phyloP scores from a whole-genome alignment of 2,888 invertebrate genomes.

The Isoperla grammatica region DNA sequence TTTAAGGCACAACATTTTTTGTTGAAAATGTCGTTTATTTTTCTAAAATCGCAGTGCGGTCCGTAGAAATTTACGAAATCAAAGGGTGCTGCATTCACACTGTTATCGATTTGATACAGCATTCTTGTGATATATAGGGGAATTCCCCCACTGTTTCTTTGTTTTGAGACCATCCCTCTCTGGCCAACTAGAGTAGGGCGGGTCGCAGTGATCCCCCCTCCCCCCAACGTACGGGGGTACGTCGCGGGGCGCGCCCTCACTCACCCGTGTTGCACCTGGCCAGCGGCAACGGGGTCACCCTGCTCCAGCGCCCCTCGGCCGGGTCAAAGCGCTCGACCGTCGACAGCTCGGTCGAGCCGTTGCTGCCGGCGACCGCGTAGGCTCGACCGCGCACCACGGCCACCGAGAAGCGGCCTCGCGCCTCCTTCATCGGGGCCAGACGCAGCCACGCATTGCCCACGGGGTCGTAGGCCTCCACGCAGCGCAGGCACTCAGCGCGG shows the following conservation, averaged over 20 bases:
- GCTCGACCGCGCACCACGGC: conserved; percentile 61
- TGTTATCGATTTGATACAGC: too few relatives aligned
- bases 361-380: conserved; percentile 78
- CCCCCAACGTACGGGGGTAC: not conserved
- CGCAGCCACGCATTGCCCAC: conserved; percentile 61
- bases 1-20: too few relatives aligned
- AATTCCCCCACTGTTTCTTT: too few relatives aligned
- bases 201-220: not conserved
- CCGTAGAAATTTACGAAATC: too few relatives aligned
- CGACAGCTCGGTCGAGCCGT: conserved; percentile 74
- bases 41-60: too few relatives aligned
- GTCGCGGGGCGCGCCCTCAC: conserved; percentile 26
- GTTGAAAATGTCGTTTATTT: too few relatives aligned
- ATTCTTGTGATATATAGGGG: too few relatives aligned
- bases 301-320: conserved; percentile 48
- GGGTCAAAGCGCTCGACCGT: conserved; percentile 60
- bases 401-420: conserved; percentile 73
- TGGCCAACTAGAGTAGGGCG: too few relatives aligned
- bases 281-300: conserved; percentile 51
- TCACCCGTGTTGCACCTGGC: conserved; percentile 62
- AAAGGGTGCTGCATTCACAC: too few relatives aligned
- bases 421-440: conserved; percentile 64
- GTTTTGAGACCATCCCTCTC: too few relatives aligned
- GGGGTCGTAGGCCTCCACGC: conserved; percentile 70
- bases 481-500: conserved; percentile 72